Evolutionary conservation across 2,113 vertebrate species (phyloP).

Genomic region (Thinocorus orbignyianus): DNA sequence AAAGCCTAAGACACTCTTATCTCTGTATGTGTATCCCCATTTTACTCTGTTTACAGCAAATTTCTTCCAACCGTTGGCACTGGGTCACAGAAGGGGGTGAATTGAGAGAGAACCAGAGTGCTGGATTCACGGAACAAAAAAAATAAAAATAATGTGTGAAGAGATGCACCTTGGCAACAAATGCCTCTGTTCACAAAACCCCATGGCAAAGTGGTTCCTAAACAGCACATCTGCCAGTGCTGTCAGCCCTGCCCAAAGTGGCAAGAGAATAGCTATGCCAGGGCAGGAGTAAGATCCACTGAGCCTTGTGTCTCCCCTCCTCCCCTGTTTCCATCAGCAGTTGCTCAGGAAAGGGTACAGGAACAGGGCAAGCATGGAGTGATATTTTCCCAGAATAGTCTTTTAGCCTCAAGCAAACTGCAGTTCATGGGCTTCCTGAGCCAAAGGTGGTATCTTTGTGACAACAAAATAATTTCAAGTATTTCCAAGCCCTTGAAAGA

Average conservation of each 20-base stretch:
- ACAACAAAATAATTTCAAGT: not conserved
- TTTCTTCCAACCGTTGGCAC: not conserved
- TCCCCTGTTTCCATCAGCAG: not conserved
- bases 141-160: not conserved
- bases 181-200: not conserved
- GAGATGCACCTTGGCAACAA: not conserved
- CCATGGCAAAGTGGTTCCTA: not conserved
- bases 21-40: not conserved
- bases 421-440: not conserved
- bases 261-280: accelerated
- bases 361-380: not conserved
- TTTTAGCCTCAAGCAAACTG: not conserved
- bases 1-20: not conserved
- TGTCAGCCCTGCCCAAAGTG: not conserved
- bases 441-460: not conserved
- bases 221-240: accelerated
- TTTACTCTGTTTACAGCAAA: not conserved
- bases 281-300: not conserved
- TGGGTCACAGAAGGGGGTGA: not conserved
- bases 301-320: accelerated
- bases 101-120: accelerated
- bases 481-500: not conserved
- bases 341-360: not conserved
- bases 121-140: not conserved
- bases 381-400: not conserved